Evolutionary conservation across 2,113 vertebrate genomes (phyloP), one percentile per base, ranked within the genome.

Genomic region (Capreolus pygargus): DNA sequence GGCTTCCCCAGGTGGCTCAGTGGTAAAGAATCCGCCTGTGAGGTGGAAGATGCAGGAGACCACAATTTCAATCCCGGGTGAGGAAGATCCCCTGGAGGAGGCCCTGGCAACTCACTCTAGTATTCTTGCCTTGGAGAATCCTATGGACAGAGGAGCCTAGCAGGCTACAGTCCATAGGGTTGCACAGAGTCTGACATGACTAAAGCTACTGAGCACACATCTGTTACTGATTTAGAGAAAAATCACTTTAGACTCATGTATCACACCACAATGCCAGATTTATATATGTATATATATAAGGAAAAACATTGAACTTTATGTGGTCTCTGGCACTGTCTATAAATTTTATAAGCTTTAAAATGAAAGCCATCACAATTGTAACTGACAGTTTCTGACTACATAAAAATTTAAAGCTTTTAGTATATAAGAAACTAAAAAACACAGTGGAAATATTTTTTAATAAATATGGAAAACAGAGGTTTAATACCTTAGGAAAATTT

Each of bases 191-290:
- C 64, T 70, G 64, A 70, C 5, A 36, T 5, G n/a, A 36, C n/a
- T 70, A 70, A 36, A 70, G 9, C 64, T 70, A 70, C 64, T 36
- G 64, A 70, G 64, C 64, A 70, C n/a, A 70, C n/a, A 36, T 76
- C 58, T 95, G 79, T 89, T 64, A 89, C 7, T 95, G 55, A 93
- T 61, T 95, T 89, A 89, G 55, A 94, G 55, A 86, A 94, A 93
- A 94, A 57, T 60, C 5, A 57, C 3, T 54, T 83, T 76, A 83
- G 85, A 89, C 21, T 33, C 27, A 54, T 17, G 58, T 7, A 17
- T 96, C 21, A 89, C 30, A 54, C 30, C 16, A 86, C 30, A 76
- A 94, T 89, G 14, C 43, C 43, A 83, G 19, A 89, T 82, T 9
- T 6, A 54, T 94, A 60, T 64, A 84, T 67, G 91, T 60, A 33